phyloP scores from a whole-genome alignment of 64 coral and sea anemone genomes.

The Orbicella faveolata region DNA sequence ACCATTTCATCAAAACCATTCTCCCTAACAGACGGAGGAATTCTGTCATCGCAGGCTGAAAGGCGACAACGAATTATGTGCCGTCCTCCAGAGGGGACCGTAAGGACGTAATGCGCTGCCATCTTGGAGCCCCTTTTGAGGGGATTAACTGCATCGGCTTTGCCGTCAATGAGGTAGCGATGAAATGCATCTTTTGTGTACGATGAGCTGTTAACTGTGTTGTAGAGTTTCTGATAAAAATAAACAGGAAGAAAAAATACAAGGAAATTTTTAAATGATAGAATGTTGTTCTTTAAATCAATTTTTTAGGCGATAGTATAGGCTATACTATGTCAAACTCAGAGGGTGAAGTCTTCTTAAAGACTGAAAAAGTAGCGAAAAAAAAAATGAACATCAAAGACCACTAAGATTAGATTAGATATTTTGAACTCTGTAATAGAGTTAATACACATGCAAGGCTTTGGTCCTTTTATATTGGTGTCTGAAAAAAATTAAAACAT shows the following conservation, averaged over 20 bases:
- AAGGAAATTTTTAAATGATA: too few relatives aligned
- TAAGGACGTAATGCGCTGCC: constrained; percentile 71
- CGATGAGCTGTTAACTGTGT: constrained; percentile 10
- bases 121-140: constrained; percentile 57
- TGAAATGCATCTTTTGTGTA: constrained; percentile 78
- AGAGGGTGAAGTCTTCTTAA: too few relatives aligned
- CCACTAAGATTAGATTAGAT: too few relatives aligned
- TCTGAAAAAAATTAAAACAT: too few relatives aligned
- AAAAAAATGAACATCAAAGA: too few relatives aligned
- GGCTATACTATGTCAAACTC: too few relatives aligned
- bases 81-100: constrained; percentile 45
- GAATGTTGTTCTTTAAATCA: too few relatives aligned
- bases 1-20: constrained; percentile 47
- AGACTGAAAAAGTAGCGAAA: too few relatives aligned
- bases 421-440: too few relatives aligned
- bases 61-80: constrained; percentile 59
- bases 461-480: too few relatives aligned
- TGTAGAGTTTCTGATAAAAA: constrained; percentile 42
- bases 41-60: constrained; percentile 25
- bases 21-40: constrained; percentile 6
- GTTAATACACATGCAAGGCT: too few relatives aligned
- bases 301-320: too few relatives aligned
- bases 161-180: constrained; percentile 70
- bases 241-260: not conserved
- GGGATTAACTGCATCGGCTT: constrained; percentile 48